phyloP scores from a whole-genome alignment of 2,888 invertebrate species.

The Tromatobia lineatoria region DNA sequence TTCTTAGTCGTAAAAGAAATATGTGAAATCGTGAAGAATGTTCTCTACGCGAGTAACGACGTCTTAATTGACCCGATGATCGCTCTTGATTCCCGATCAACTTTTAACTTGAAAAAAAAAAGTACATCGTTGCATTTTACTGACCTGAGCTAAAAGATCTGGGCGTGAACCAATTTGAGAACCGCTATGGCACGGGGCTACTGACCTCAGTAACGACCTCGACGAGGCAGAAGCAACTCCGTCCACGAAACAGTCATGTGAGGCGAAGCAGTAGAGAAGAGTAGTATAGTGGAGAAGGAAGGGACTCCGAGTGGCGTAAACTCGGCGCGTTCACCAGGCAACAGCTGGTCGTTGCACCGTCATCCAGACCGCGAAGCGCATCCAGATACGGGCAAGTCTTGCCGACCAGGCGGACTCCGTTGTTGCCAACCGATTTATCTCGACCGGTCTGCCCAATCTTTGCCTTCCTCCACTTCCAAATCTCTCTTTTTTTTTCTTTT shows the following conservation, averaged over 20 bases:
- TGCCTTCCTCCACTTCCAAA: slow-evolving; percentile 14
- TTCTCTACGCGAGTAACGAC: slow-evolving; percentile 6
- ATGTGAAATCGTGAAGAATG: background rate
- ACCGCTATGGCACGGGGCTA: slow-evolving; percentile 70
- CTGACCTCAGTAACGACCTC: slow-evolving; percentile 72
- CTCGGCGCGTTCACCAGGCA: slow-evolving; percentile 72
- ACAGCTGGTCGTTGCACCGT: slow-evolving; percentile 78
- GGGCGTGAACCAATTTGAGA: slow-evolving; percentile 70
- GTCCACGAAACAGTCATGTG: slow-evolving; percentile 60
- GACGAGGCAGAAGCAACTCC: slow-evolving; percentile 33
- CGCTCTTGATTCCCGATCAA: background rate
- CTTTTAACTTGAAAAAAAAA: background rate
- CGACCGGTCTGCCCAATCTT: slow-evolving; percentile 72
- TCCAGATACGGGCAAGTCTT: slow-evolving; percentile 60
- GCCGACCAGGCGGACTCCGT: slow-evolving; percentile 65
- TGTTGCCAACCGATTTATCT: slow-evolving; percentile 79
- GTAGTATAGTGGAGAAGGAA: slow-evolving; percentile 27
- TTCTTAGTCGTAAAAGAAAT: background rate
- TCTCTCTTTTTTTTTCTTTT: slow-evolving; percentile 32
- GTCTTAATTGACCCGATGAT: slow-evolving; percentile 32
- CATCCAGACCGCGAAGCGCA: slow-evolving; percentile 52
- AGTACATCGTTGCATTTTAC: slow-evolving; percentile 45
- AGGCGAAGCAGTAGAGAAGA: slow-evolving; percentile 52
- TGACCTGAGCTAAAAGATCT: slow-evolving; percentile 46
- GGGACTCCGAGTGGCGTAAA: slow-evolving; percentile 37